Conservation (phyloP, 2,797 vertebrate species). For the Hoplostethus mediterraneus region DNA sequence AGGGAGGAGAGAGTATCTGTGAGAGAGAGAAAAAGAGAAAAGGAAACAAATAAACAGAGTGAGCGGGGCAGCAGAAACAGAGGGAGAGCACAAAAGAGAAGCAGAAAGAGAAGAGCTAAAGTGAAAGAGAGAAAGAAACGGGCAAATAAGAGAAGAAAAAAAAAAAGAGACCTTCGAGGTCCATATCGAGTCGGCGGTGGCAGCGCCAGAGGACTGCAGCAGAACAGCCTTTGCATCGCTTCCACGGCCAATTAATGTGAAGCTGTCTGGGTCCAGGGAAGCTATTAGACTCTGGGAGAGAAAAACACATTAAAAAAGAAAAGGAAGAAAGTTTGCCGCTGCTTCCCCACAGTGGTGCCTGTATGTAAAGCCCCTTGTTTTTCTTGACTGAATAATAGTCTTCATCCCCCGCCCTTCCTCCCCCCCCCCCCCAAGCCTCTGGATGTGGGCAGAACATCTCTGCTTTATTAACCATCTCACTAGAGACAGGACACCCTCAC, state of each 20-base stretch:
- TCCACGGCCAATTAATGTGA: conserved; percentile 84
- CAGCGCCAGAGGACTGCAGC: conserved; percentile 77
- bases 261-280: conserved; percentile 82
- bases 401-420: conserved; percentile 35
- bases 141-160: conserved; percentile 49
- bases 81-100: conserved; percentile 36
- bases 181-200: conserved; percentile 75
- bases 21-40: conserved; percentile 15
- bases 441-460: conserved; percentile 80
- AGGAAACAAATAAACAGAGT: conserved; percentile 33
- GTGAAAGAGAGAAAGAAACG: conserved; percentile 31
- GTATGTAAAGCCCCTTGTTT: conserved; percentile 81
- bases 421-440: conserved; percentile 62
- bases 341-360: conserved; percentile 67
- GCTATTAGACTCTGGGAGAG: conserved; percentile 80
- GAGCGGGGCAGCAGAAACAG: conserved; percentile 11
- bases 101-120: conserved; percentile 43
- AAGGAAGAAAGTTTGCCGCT: conserved; percentile 77
- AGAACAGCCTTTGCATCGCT: conserved; percentile 77
- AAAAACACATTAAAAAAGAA: conserved; percentile 82
- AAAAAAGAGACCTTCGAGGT: conserved; percentile 72
- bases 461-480: conserved; percentile 84
- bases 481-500: conserved; percentile 79
- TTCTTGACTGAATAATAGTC: conserved; percentile 83
- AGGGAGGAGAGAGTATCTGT: conserved; percentile 1